These are phyloP conservation scores for Leucophora obtusa DNA, from an alignment of 2,888 invertebrate genomes.

Conservation along the genomic window DNA sequence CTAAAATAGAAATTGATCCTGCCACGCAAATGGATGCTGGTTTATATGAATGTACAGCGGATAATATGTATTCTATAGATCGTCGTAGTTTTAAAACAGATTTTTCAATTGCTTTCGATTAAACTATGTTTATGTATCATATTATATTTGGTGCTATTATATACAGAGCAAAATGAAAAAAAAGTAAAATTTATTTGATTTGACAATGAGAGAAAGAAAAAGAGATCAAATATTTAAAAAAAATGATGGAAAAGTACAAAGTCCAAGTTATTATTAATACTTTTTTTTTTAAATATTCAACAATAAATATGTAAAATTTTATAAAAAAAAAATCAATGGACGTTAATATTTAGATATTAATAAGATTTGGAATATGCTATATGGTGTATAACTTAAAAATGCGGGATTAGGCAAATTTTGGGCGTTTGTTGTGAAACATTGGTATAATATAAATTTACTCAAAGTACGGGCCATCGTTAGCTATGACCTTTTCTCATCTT, in stretches of 20 bases:
- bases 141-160: not conserved
- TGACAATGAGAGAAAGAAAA: not conserved
- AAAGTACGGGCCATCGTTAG: too few relatives aligned
- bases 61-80: slow-evolving; percentile 95
- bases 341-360: too few relatives aligned
- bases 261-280: slow-evolving; percentile 27
- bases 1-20: slow-evolving; percentile 95
- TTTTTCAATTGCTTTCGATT: slow-evolving; percentile 94
- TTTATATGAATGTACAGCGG: slow-evolving; percentile 95
- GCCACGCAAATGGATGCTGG: slow-evolving; percentile 97
- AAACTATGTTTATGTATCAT: slow-evolving; percentile 64
- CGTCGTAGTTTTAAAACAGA: slow-evolving; percentile 94
- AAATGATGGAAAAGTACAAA: slow-evolving; percentile 37
- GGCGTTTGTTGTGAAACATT: too few relatives aligned
- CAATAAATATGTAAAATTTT: slow-evolving; percentile 28
- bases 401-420: too few relatives aligned
- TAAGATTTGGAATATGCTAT: too few relatives aligned
- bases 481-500: too few relatives aligned
- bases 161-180: not conserved
- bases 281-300: slow-evolving; percentile 29
- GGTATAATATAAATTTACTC: too few relatives aligned
- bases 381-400: too few relatives aligned
- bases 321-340: not conserved
- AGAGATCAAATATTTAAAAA: not conserved
- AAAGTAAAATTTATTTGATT: not conserved